These are phyloP conservation scores for Tenthredo scrophulariae DNA, from an alignment of 2,888 invertebrate species.

Conservation along the genomic window DNA sequence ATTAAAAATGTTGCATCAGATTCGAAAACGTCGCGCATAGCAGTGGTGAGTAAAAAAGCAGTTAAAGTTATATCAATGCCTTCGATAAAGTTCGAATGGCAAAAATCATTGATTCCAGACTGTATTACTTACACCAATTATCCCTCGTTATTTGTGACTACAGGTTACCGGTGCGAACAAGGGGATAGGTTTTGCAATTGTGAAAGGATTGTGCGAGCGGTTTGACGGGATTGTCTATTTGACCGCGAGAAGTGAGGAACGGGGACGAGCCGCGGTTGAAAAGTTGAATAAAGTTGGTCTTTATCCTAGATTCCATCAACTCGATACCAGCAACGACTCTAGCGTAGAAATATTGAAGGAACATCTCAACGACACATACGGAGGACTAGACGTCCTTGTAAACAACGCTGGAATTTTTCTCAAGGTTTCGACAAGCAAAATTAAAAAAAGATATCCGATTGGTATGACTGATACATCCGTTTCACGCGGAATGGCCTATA, in stretches of 20 bases:
- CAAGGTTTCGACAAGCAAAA: no score
- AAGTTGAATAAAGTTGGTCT: slow-evolving; percentile 81
- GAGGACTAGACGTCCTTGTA: slow-evolving; percentile 86
- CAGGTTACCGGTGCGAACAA: slow-evolving; percentile 86
- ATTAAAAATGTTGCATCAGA: background rate
- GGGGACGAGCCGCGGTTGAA: slow-evolving; percentile 82
- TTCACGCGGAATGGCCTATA: no score
- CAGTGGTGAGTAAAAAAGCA: slow-evolving; percentile 9
- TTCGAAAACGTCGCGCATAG: background rate
- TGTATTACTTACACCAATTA: background rate
- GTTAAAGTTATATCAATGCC: no score
- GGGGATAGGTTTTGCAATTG: slow-evolving; percentile 86
- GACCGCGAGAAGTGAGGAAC: slow-evolving; percentile 82
- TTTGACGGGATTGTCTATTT: slow-evolving; percentile 86
- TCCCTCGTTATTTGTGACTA: background rate
- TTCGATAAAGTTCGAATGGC: background rate
- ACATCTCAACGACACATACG: slow-evolving; percentile 82
- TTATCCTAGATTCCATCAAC: slow-evolving; percentile 83
- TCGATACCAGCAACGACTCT: slow-evolving; percentile 83
- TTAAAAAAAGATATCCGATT: no score
- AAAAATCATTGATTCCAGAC: background rate
- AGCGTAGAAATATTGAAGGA: slow-evolving; percentile 83
- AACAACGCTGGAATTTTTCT: slow-evolving; percentile 90
- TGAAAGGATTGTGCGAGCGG: slow-evolving; percentile 84
- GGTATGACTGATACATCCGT: no score